phyloP scores from a whole-genome alignment of 2,113 vertebrate species.

The Pterocles orientalis region DNA sequence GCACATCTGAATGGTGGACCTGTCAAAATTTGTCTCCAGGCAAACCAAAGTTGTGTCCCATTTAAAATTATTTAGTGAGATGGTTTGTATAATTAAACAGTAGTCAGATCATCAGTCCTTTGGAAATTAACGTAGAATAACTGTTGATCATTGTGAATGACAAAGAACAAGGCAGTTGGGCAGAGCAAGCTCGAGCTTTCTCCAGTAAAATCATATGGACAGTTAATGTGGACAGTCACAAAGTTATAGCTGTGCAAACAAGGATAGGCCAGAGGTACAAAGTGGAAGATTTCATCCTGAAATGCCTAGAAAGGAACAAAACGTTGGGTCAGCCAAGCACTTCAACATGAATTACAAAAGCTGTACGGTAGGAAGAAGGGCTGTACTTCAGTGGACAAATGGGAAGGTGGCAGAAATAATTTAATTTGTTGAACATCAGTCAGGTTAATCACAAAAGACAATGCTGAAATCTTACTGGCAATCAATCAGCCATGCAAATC shows the following conservation, averaged over 20 bases:
- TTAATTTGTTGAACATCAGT: not conserved
- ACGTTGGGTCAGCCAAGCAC: not conserved
- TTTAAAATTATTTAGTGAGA: not conserved
- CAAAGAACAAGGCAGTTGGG: not conserved
- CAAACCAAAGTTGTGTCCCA: not conserved
- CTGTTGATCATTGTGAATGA: not conserved
- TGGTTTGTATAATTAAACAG: not conserved
- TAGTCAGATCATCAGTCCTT: not conserved
- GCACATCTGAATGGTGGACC: not conserved
- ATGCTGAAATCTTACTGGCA: not conserved
- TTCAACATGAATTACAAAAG: not conserved
- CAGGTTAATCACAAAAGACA: not conserved
- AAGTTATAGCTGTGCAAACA: not conserved
- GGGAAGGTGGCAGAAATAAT: not conserved
- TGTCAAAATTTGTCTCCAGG: not conserved
- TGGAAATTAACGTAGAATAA: not conserved
- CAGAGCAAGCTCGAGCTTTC: not conserved
- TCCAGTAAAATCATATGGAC: not conserved
- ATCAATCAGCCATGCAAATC: not conserved
- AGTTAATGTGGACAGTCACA: not conserved
- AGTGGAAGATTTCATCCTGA: not conserved
- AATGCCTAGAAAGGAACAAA: not conserved
- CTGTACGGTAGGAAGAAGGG: not conserved
- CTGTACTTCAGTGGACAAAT: fast-evolving
- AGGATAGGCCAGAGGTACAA: not conserved